phyloP scores from a whole-genome alignment of 2,797 vertebrate species.

The Pseudochirops cupreus region DNA sequence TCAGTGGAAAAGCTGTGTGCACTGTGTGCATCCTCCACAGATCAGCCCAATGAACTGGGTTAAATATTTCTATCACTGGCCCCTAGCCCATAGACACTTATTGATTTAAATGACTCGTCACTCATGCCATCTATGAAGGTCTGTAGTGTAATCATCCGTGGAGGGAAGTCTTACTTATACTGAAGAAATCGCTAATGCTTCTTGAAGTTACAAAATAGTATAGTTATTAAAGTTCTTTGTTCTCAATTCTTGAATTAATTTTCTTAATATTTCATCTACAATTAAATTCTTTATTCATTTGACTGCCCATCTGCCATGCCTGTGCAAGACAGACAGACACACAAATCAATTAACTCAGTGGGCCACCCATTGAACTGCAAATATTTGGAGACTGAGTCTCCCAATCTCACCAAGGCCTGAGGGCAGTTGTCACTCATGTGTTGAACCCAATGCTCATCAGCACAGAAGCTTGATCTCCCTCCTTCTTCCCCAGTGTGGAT shows the following conservation, averaged over 20 bases:
- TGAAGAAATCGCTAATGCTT: background rate
- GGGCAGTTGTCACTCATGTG: background rate
- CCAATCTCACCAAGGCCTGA: background rate
- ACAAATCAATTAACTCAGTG: background rate
- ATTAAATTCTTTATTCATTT: background rate
- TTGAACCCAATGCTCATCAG: background rate
- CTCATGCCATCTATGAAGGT: background rate
- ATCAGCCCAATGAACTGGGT: background rate
- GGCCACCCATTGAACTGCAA: background rate
- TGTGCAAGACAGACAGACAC: background rate
- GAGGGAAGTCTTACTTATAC: background rate
- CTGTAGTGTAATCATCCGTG: background rate
- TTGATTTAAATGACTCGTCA: background rate
- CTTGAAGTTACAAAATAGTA: background rate
- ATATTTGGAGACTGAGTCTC: background rate
- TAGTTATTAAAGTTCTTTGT: background rate
- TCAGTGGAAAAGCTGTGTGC: background rate
- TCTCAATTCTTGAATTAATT: background rate
- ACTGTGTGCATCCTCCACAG: background rate
- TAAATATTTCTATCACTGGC: background rate
- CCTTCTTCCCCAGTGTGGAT: background rate
- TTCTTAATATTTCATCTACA: background rate
- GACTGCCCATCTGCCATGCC: background rate
- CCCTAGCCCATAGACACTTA: background rate
- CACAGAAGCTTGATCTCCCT: background rate